Evolutionary conservation across 2,113 vertebrate species (phyloP).

Genomic region (Brienomyrus brachyistius): DNA sequence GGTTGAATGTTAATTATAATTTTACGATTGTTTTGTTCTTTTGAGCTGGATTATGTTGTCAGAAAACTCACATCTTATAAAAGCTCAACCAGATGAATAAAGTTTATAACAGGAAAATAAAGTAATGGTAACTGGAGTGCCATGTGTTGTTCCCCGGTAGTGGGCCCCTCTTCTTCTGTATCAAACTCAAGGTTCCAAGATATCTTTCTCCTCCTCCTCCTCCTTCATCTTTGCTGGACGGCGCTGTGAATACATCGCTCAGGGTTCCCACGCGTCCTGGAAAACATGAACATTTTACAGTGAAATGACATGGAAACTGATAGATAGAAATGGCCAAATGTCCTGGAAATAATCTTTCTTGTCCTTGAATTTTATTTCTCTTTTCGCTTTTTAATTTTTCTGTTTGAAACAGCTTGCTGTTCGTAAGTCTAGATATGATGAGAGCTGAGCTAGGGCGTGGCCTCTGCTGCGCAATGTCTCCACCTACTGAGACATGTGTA

Average conservation of each 20-base stretch:
- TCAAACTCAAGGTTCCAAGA: conserved; percentile 6
- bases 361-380: too few species aligned
- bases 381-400: too few species aligned
- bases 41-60: background rate
- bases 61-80: background rate
- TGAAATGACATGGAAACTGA: too few species aligned
- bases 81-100: background rate
- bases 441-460: too few species aligned
- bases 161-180: background rate
- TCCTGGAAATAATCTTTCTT: too few species aligned
- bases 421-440: too few species aligned
- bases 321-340: too few species aligned
- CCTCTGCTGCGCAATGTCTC: too few species aligned
- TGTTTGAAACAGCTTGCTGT: too few species aligned
- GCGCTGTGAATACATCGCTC: conserved; percentile 48
- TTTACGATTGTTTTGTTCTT: background rate
- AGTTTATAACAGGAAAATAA: background rate
- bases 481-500: too few species aligned
- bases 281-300: too few species aligned
- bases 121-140: background rate
- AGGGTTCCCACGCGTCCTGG: background rate
- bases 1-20: background rate
- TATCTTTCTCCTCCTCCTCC: conserved; percentile 8
- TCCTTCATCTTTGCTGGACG: conserved; percentile 40
- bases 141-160: background rate